Base-by-base conservation (phyloP, 1,140 invertebrate genomes). In the Notospermus geniculatus region DNA sequence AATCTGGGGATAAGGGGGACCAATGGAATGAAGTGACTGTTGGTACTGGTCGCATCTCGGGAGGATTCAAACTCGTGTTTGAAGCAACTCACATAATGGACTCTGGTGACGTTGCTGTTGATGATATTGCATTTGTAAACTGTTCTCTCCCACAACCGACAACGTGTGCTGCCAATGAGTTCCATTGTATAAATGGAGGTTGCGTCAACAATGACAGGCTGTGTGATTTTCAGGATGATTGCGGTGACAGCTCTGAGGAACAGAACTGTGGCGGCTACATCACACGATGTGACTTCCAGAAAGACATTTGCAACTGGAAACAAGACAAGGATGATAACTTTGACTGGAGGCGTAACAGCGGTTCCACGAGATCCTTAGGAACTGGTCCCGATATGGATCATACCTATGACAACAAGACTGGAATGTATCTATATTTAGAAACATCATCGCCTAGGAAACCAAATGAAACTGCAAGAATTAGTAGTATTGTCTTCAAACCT, bases 211-310 rank as follows among this genome's bases (percentile, higher is more conserved):
- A 43, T 11, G 30, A 62, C 43, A 13, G 59, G 17, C 23, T 66
- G 2, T 76, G 74, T 68, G 74, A 76, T 58, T 74, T 57, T 36
- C 59, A 68, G n/a, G 65, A 76, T 69, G 73, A 76, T 59, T 76
- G 74, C 64, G 71, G 71, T 54, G 74, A 76, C 59, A 46, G 55
- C 19, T 69, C 68, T 17, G 74, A 76, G 71, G 74, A 76, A 65
- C 28, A 32, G 13, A 36, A 63, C 19, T 75, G 74, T 57, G 54
- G 29, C 28, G 67, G 55, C 0, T 75, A 70, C 63, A 58, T 67
- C 7, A 60, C 67, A 46, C 61, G 74, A 30, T 68, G 67, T 56
- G 46, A 60, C 50, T 68, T 68, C 45, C 64, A 68, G 27, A 19
- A 28, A 9, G 62, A 50, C 43, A 46, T 62, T 29, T 68, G 67